These are phyloP conservation scores for Halichondria panicea DNA, from an alignment of 37 sponge, comb jelly and placozoan species.

Conservation along the genomic window DNA sequence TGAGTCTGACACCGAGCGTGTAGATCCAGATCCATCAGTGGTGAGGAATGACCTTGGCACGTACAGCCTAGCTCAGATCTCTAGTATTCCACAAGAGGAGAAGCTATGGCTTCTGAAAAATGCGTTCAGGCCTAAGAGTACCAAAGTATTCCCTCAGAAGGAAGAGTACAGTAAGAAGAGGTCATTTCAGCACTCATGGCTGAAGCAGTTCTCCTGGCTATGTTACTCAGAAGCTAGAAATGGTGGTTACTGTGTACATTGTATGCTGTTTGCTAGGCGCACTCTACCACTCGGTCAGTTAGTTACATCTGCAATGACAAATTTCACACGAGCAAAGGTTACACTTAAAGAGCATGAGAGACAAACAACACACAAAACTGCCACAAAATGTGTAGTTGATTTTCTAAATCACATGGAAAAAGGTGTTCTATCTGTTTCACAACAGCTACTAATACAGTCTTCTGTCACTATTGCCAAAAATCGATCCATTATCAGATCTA, in stretches of 20 bases:
- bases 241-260: slow-evolving; percentile 54
- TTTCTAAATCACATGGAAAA: slow-evolving; percentile 2
- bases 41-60: slow-evolving; percentile 6
- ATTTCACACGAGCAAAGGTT: slow-evolving; percentile 38
- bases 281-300: background rate
- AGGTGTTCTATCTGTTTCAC: background rate
- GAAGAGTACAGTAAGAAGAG: slow-evolving; percentile 38
- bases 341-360: slow-evolving; percentile 29
- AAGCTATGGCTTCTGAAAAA: slow-evolving; percentile 15
- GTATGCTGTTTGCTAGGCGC: slow-evolving; percentile 27
- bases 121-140: slow-evolving; percentile 23
- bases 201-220: slow-evolving; percentile 55
- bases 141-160: slow-evolving; percentile 20
- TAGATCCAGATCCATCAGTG: background rate
- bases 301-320: slow-evolving; percentile 26
- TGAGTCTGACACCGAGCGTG: too few relatives aligned
- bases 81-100: slow-evolving; percentile 8
- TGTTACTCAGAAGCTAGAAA: slow-evolving; percentile 30
- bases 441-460: too few relatives aligned
- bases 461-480: background rate
- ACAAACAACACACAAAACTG: background rate
- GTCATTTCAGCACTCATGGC: slow-evolving; percentile 56
- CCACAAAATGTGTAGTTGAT: background rate
- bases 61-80: background rate
- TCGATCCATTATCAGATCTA: slow-evolving; percentile 4